Evolutionary conservation across 1,140 invertebrate species (phyloP), one percentile per base, ranked within the genome.

Genomic region (Portunus trituberculatus): DNA sequence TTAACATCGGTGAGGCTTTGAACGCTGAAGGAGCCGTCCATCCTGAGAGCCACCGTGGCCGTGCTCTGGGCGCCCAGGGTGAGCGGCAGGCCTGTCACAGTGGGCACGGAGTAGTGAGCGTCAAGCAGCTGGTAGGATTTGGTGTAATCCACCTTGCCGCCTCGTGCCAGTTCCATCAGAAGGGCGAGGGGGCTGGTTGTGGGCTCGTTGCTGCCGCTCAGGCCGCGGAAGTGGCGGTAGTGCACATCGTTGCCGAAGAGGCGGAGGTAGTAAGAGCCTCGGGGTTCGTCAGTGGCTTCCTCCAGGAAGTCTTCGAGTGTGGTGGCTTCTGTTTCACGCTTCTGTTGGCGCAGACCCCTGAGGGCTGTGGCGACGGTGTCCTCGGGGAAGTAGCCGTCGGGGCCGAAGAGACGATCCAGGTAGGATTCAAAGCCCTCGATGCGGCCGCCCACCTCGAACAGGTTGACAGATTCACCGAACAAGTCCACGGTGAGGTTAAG

Each of bases 351-450:
- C 97, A 6, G 98, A 92, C 0, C 98, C 97, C 84, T 97, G 96
- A 0, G 97, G 96, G n/a, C 97, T 97, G 25, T 97, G 96, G 0
- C 97, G 97, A 97, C 92, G 48, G 96, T 96, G 28, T 97, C 96
- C 91, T 97, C 96, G 32, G 97, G 97, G 0, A 98, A 96, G 76
- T 98, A 97, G 1, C 98, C 98, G 95, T 98, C 98, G 0, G 98
- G 98, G 28, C 98, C 99, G 67, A 99, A 97, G 96, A 98, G 98
- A 87, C 98, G 98, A 97, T 99, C 99, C 12, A 99, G 96, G 0
- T 99, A 96, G 87, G 97, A 97, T 96, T 99, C 99, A 29, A 99
- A 96, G 96, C 99, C 99, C 96, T 99, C 98, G 96, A 98, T 97
- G 95, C 99, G 98, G 2, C 98, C 97, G 90, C 98, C 98, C 16